Percentiles rank a stretch among this genome's conserved stretches.
These are phyloP conservation scores for Hemiprocne comata DNA, from an alignment of 2,113 vertebrate species.

Conservation along the genomic window DNA sequence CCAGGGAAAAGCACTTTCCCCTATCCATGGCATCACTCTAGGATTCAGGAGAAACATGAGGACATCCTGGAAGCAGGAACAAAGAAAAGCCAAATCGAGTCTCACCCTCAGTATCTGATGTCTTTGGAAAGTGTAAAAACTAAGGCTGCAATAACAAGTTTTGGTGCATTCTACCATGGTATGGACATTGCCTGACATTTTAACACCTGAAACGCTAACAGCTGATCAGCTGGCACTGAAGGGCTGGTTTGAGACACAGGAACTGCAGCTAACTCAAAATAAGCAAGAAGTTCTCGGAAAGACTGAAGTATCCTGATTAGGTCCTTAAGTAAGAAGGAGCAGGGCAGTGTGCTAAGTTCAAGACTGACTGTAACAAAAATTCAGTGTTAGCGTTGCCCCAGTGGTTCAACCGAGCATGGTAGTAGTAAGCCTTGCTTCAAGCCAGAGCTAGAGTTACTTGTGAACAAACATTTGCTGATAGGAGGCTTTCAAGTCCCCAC, in stretches of 20 bases:
- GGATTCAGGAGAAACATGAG: background rate
- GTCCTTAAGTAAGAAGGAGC: background rate
- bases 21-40: accelerated
- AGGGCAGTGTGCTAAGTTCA: background rate
- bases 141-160: background rate
- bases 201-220: background rate
- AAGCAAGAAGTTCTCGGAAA: background rate
- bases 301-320: background rate
- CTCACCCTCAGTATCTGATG: background rate
- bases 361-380: background rate
- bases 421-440: background rate
- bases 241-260: background rate
- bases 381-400: background rate
- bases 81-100: background rate
- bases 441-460: background rate
- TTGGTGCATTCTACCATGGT: background rate
- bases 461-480: background rate
- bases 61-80: background rate
- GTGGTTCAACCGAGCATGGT: accelerated
- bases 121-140: background rate
- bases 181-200: background rate
- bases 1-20: background rate
- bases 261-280: background rate
- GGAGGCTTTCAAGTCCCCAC: background rate
- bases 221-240: background rate